phyloP scores from a whole-genome alignment of 2,888 invertebrate species.

The Euproctis similis region DNA sequence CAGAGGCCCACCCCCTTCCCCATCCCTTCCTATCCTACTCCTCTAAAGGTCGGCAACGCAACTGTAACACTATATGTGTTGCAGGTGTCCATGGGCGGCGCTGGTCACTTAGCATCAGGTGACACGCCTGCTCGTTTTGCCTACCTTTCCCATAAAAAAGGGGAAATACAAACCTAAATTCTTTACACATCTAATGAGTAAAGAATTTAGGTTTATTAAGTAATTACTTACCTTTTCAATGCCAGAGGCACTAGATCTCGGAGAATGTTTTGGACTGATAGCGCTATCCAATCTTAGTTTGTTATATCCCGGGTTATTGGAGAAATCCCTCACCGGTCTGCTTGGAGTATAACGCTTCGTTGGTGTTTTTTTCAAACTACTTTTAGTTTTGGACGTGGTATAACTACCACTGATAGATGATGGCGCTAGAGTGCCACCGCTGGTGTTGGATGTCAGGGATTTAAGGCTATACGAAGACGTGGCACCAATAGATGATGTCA shows the following conservation, averaged over 20 bases:
- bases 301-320: slow-evolving; percentile 61
- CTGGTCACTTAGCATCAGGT: no score
- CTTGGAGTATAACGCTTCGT: slow-evolving; percentile 60
- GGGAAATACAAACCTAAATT: no score
- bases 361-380: slow-evolving; percentile 60
- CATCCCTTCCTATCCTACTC: no score
- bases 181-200: no score
- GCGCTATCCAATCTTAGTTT: slow-evolving; percentile 68
- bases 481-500: slow-evolving; percentile 58
- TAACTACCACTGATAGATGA: slow-evolving; percentile 60
- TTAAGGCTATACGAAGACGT: slow-evolving; percentile 63
- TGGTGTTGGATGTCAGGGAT: slow-evolving; percentile 51
- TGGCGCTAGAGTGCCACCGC: slow-evolving; percentile 58
- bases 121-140: no score
- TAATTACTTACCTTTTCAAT: slow-evolving; percentile 49
- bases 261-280: slow-evolving; percentile 66
- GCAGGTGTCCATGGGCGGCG: no score
- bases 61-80: no score
- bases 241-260: slow-evolving; percentile 38
- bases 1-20: no score
- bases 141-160: no score
- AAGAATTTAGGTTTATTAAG: no score
- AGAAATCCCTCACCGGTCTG: slow-evolving; percentile 43
- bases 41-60: no score
- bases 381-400: slow-evolving; percentile 57